Evolutionary conservation across 2,888 invertebrate species (phyloP).

Genomic region (Ophioninae sp.): DNA sequence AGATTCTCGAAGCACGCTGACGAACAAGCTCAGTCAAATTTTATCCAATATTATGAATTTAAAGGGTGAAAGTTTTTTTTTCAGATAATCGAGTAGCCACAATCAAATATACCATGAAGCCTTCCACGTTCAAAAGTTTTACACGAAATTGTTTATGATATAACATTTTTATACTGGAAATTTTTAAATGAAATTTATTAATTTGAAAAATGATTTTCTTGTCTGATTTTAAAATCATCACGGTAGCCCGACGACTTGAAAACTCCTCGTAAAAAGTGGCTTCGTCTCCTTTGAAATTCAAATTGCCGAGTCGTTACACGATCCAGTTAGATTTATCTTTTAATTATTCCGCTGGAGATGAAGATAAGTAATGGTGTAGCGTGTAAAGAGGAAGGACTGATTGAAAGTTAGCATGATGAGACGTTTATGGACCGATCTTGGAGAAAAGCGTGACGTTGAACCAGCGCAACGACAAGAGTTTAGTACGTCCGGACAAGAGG

Average conservation of each 20-base stretch:
- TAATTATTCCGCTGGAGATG: background rate
- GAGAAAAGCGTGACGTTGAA: slow-evolving; percentile 23
- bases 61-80: too few relatives aligned
- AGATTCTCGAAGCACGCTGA: too few relatives aligned
- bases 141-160: too few relatives aligned
- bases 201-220: too few relatives aligned
- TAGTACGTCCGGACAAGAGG: slow-evolving; percentile 37
- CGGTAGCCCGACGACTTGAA: background rate
- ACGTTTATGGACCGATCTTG: slow-evolving; percentile 33
- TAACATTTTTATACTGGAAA: too few relatives aligned
- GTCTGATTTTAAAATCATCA: too few relatives aligned
- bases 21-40: too few relatives aligned
- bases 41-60: too few relatives aligned
- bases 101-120: too few relatives aligned
- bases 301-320: background rate
- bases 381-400: slow-evolving; percentile 24
- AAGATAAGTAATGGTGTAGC: slow-evolving; percentile 20
- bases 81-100: too few relatives aligned
- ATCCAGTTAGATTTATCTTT: background rate
- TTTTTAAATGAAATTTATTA: too few relatives aligned
- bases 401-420: slow-evolving; percentile 54
- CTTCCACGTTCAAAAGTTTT: too few relatives aligned
- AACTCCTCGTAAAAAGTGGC: background rate
- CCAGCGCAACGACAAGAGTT: slow-evolving; percentile 38
- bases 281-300: background rate